phyloP scores from a whole-genome alignment of 2,888 invertebrate genomes.

The Therioaphis trifolii region DNA sequence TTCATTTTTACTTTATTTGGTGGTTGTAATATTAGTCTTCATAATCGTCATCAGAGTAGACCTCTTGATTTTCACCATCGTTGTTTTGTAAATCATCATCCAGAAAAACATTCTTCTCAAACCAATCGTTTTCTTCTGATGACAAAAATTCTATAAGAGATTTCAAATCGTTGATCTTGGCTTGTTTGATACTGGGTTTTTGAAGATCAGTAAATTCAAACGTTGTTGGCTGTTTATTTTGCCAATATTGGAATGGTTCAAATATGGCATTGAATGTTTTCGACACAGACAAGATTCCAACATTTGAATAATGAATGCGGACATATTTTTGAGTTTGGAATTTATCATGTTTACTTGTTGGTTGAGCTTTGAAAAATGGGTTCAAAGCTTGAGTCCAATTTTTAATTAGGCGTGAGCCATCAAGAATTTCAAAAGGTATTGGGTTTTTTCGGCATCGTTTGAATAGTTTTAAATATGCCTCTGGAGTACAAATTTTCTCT shows the following conservation, averaged over 20 bases:
- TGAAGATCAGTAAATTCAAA: constrained; percentile 5
- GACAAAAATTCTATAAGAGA: constrained; percentile 17
- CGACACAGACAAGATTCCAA: constrained; percentile 15
- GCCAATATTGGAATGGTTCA: not conserved
- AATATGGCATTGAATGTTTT: constrained; percentile 13
- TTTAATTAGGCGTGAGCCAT: constrained; percentile 4
- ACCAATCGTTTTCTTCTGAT: constrained; percentile 11
- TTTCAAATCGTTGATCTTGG: not conserved
- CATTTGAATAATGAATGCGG: constrained; percentile 12
- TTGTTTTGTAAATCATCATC: not conserved
- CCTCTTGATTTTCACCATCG: constrained; percentile 11
- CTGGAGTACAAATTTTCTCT: constrained; percentile 9
- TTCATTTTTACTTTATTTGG: too few relatives aligned
- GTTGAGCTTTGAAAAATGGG: not conserved
- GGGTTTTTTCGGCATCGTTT: constrained; percentile 3
- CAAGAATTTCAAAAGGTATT: constrained; percentile 3
- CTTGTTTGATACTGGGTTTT: constrained; percentile 6
- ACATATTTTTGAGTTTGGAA: constrained; percentile 23
- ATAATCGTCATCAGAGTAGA: too few relatives aligned
- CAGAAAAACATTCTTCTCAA: constrained; percentile 14
- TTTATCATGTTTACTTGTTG: constrained; percentile 7
- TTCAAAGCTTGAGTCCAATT: not conserved
- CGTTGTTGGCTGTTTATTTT: constrained; percentile 9
- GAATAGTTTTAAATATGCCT: constrained; percentile 8
- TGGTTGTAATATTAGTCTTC: too few relatives aligned